A percentile compares a stretch with the other conserved stretches of the same genome.
Conservation (phyloP, 2,113 vertebrate species). For the Dolichotis patagonum region DNA sequence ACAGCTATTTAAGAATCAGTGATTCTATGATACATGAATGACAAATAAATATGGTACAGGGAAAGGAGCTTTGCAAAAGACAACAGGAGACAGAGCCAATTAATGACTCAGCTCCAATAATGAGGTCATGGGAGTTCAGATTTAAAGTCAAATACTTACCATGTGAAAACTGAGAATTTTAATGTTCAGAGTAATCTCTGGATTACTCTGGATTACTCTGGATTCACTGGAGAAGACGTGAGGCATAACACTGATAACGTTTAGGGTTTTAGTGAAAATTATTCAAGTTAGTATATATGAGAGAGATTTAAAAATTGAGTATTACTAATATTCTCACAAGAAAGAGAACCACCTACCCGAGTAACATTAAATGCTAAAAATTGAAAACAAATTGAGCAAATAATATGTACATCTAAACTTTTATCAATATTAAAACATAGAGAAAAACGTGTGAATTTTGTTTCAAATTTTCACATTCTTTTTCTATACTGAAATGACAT, state of each 20-base stretch:
- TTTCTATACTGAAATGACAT: slow-evolving; percentile 68
- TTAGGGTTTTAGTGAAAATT: slow-evolving; percentile 4
- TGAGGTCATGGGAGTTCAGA: background rate
- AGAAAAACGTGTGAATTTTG: slow-evolving; percentile 67
- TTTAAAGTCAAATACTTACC: background rate
- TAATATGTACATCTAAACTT: background rate
- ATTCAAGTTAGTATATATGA: background rate
- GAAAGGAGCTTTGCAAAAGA: background rate
- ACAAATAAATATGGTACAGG: background rate
- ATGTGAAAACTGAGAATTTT: background rate
- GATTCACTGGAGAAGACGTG: background rate
- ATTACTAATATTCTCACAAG: background rate
- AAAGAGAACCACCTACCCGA: background rate
- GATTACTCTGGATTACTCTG: background rate
- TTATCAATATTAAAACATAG: slow-evolving; percentile 42
- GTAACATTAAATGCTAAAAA: background rate
- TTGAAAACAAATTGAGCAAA: slow-evolving; percentile 22
- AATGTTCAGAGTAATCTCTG: background rate
- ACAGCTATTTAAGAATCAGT: background rate
- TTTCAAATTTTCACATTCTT: slow-evolving; percentile 73
- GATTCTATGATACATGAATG: background rate
- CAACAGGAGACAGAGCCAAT: background rate
- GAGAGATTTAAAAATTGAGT: background rate
- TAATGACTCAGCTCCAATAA: background rate
- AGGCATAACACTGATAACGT: background rate